phyloP scores from a whole-genome alignment of 2,113 vertebrate species.

The Brachyistius frenatus region DNA sequence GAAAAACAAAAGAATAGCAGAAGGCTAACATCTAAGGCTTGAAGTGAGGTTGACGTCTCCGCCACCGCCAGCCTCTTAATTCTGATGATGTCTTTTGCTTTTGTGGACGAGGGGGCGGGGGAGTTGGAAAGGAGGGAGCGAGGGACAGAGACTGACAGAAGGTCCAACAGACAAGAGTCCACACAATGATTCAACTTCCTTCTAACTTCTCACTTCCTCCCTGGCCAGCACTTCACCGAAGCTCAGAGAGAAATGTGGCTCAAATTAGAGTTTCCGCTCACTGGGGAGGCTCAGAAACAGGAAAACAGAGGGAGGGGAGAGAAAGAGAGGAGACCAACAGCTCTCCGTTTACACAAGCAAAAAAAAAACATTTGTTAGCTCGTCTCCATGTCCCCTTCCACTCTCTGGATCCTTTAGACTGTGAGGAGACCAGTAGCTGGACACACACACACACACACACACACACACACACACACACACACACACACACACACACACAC shows the following conservation, averaged over 20 bases:
- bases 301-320: slow-evolving; percentile 74
- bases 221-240: slow-evolving; percentile 61
- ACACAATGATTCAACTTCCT: slow-evolving; percentile 83
- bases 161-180: slow-evolving; percentile 55
- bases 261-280: slow-evolving; percentile 84
- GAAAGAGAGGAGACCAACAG: slow-evolving; percentile 40
- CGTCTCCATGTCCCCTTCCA: slow-evolving; percentile 36
- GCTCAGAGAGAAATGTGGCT: slow-evolving; percentile 82
- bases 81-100: slow-evolving; percentile 17
- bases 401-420: slow-evolving; percentile 21
- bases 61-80: slow-evolving; percentile 19
- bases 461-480: slow-evolving; percentile 16
- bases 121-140: slow-evolving; percentile 23
- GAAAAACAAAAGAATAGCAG: slow-evolving; percentile 32
- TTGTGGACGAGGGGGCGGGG: slow-evolving; percentile 14
- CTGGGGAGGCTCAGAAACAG: slow-evolving; percentile 76
- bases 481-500: slow-evolving; percentile 24
- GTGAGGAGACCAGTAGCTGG: slow-evolving; percentile 9
- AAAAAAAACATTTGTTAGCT: slow-evolving; percentile 57
- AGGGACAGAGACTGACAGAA: slow-evolving; percentile 52
- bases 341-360: slow-evolving; percentile 68
- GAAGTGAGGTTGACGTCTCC: slow-evolving; percentile 10
- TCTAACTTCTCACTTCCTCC: slow-evolving; percentile 80
- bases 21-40: slow-evolving; percentile 9
- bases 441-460: slow-evolving; percentile 35